Evolutionary conservation across 1,140 invertebrate species (phyloP), one percentile per base, ranked within the genome.

Genomic region (Calliopsis andreniformis): DNA sequence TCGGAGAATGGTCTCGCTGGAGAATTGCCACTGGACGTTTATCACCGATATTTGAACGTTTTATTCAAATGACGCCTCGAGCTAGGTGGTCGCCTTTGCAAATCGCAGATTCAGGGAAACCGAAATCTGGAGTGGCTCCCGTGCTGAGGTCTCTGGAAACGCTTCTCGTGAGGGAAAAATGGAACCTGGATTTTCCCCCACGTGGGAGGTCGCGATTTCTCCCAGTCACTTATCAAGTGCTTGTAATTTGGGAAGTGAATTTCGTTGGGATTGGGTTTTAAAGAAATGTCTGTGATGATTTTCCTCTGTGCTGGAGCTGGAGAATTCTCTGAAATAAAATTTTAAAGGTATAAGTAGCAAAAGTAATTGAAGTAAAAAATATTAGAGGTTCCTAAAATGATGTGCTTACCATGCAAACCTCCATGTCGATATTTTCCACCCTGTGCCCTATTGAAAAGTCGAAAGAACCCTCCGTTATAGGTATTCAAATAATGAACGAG

Each of bases 401-500:
- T n/a, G n/a, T n/a, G n/a, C n/a, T 47, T n/a, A 20, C 5, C 12
- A 8, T 12, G 23, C 12, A 28, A 0, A 30, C 42, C 14, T 23
- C 12, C n/a, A 10, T 12, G 18, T 0, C 25, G 5, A 2, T 30
- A 32, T 25, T 35, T 25, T n/a, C n/a, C 82, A 28, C 25, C 25
- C 16, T n/a, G 70, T 3, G 49, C 28, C 43, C 53, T 73, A 7
- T 93, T 94, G 86, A 97, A 97, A 84, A 95, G 96, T 67, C 95
- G 93, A 87, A 97, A 97, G 87, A 97, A 96, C 12, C 96, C 96
- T 49, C 96, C 96, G 70, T 96, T 96, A 87, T 97, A 94, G 89
- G 97, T 97, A 90, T 97, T 97, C 56, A 97, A 91, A 87, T 97
- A 97, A 87, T 96, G 91, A 39, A 97, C 93, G 12, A 97, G 91